Percentiles rank a stretch among this genome's conserved stretches.
These are phyloP conservation scores for Matsumurasca onukii DNA, from an alignment of 1,140 invertebrate genomes.

Conservation along the genomic window DNA sequence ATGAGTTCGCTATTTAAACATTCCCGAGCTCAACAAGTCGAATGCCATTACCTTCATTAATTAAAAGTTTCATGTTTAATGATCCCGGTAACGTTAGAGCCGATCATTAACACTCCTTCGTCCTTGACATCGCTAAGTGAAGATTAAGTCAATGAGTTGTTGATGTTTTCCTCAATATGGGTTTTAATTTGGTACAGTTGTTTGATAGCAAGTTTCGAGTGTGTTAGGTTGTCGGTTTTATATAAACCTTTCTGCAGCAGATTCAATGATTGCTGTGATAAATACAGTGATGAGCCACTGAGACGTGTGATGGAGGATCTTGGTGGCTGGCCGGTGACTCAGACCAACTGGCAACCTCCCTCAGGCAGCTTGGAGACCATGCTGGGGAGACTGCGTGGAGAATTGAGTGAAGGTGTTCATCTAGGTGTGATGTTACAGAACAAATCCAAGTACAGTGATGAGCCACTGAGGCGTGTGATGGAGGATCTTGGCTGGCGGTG, in stretches of 20 bases:
- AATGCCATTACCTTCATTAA: constrained; percentile 9
- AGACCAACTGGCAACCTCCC: constrained; percentile 59
- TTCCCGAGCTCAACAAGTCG: constrained; percentile 9
- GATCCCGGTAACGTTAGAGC: too few relatives aligned
- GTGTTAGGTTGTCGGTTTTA: too few relatives aligned
- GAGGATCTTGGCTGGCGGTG: constrained; percentile 64
- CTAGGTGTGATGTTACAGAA: constrained; percentile 66
- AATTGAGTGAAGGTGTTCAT: constrained; percentile 73
- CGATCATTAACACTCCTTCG: too few relatives aligned
- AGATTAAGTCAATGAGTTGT: too few relatives aligned
- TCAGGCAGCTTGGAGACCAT: constrained; percentile 60
- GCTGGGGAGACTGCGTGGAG: constrained; percentile 65
- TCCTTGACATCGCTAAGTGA: too few relatives aligned
- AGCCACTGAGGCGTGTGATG: constrained; percentile 60
- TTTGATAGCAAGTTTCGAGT: too few relatives aligned
- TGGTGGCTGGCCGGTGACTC: constrained; percentile 77
- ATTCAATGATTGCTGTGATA: too few relatives aligned
- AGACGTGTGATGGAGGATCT: constrained; percentile 58
- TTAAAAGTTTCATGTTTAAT: constrained; percentile 6
- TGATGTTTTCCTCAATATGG: too few relatives aligned
- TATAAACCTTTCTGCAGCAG: too few relatives aligned
- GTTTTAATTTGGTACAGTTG: too few relatives aligned
- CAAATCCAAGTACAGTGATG: constrained; percentile 70
- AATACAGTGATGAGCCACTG: constrained; percentile 65
- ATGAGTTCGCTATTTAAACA: constrained; percentile 19